Evolutionary conservation across 2,888 invertebrate genomes (phyloP).

Genomic region (Colostygia pectinataria): DNA sequence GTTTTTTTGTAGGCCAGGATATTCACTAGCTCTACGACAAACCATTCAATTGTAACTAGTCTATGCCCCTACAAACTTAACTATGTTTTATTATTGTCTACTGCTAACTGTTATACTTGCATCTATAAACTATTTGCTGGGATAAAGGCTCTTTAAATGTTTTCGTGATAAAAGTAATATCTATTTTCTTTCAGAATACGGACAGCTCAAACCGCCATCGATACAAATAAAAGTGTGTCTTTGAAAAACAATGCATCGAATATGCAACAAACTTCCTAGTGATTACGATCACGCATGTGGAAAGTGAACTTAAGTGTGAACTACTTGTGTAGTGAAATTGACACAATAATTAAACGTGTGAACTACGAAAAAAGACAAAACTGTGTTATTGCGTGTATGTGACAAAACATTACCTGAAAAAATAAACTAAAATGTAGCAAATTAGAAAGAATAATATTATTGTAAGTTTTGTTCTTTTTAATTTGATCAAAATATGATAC

Average conservation of each 20-base stretch:
- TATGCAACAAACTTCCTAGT: constrained; percentile 25
- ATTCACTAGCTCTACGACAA: too few species aligned
- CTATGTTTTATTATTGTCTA: background rate
- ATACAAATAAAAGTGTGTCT: constrained; percentile 25
- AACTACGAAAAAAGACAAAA: constrained; percentile 6
- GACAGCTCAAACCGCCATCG: constrained; percentile 49
- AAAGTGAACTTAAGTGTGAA: constrained; percentile 26
- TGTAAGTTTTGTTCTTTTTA: constrained; percentile 54
- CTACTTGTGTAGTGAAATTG: constrained; percentile 25
- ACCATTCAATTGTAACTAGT: too few species aligned
- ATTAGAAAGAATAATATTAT: constrained; percentile 53
- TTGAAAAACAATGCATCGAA: constrained; percentile 13
- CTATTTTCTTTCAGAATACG: constrained; percentile 46
- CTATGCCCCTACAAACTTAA: background rate
- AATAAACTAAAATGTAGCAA: constrained; percentile 39
- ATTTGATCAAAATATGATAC: constrained; percentile 54
- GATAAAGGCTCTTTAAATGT: too few species aligned
- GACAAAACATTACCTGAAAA: background rate
- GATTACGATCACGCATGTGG: constrained; percentile 25
- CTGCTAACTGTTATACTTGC: background rate
- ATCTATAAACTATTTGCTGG: too few species aligned
- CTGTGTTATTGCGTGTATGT: constrained; percentile 2
- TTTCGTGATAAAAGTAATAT: background rate
- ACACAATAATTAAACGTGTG: constrained; percentile 12
- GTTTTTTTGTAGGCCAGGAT: too few species aligned